Evolutionary conservation across 2,888 invertebrate genomes (phyloP).

Genomic region (Caenorhabditis becei): DNA sequence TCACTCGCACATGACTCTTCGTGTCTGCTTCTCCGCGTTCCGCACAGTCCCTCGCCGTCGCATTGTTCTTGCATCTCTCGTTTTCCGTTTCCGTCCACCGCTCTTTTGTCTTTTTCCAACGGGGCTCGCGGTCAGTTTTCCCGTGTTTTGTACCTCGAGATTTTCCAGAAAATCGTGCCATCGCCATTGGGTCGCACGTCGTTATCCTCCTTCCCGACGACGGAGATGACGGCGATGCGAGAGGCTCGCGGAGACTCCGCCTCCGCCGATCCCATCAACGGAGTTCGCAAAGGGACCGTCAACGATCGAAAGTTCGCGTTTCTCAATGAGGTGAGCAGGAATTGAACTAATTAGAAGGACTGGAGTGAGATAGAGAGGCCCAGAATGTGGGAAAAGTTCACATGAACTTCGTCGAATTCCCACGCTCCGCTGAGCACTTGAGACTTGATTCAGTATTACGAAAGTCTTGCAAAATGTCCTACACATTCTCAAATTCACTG

Average conservation of each 20-base stretch:
- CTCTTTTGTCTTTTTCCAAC: constrained; percentile 9
- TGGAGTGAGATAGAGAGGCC: neutral
- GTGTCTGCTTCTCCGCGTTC: constrained; percentile 22
- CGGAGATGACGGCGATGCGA: constrained; percentile 61
- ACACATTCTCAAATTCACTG: too few relatives aligned
- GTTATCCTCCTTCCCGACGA: constrained; percentile 26
- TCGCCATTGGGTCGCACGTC: constrained; percentile 23
- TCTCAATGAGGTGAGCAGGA: constrained; percentile 49
- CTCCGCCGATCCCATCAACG: constrained; percentile 41
- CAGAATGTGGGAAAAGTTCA: neutral
- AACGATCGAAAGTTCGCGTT: constrained; percentile 60
- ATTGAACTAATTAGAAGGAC: neutral
- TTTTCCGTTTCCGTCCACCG: neutral
- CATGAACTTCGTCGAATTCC: too few relatives aligned
- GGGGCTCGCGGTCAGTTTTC: neutral
- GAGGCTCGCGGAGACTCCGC: constrained; percentile 40
- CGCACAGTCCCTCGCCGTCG: constrained; percentile 13
- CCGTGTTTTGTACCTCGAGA: neutral
- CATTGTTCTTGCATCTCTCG: constrained; percentile 35
- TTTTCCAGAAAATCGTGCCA: constrained; percentile 31
- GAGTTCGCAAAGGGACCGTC: constrained; percentile 25
- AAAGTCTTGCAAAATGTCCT: too few relatives aligned
- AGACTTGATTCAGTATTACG: too few relatives aligned
- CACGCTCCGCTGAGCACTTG: too few relatives aligned
- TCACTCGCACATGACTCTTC: constrained; percentile 40